These are phyloP conservation scores for Apis dorsata DNA, from an alignment of 1,140 invertebrate species.

Conservation along the genomic window DNA sequence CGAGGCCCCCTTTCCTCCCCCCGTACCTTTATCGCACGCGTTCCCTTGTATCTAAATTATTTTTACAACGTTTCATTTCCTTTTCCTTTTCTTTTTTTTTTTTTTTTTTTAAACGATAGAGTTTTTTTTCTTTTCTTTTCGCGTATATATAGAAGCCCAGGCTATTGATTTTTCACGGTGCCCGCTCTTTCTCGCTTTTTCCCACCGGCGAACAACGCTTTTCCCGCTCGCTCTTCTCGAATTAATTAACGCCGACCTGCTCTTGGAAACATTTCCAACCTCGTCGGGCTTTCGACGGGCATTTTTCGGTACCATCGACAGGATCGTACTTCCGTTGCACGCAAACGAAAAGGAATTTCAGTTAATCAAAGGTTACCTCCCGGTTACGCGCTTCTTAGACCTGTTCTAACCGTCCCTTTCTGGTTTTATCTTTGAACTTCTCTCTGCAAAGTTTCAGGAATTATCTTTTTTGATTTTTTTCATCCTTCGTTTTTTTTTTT, in stretches of 20 bases:
- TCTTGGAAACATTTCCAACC: background rate
- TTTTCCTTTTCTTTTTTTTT: background rate
- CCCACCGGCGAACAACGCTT: slow-evolving; percentile 8
- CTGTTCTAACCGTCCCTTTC: background rate
- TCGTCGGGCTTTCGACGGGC: background rate
- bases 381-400: no score
- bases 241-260: slow-evolving; percentile 35
- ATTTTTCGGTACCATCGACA: background rate
- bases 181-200: background rate
- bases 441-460: background rate
- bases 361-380: background rate
- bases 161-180: slow-evolving; percentile 44
- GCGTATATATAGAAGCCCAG: no score
- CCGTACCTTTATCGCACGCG: background rate
- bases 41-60: slow-evolving; percentile 27
- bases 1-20: slow-evolving; percentile 34
- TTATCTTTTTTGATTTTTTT: background rate
- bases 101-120: background rate
- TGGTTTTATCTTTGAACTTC: background rate
- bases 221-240: background rate
- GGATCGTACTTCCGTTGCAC: background rate
- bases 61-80: slow-evolving; percentile 20
- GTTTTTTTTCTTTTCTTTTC: no score
- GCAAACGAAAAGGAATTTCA: background rate
- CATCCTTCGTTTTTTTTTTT: background rate